Conservation (phyloP, 2,888 invertebrate species). For the Leptinotarsa haldemani region DNA sequence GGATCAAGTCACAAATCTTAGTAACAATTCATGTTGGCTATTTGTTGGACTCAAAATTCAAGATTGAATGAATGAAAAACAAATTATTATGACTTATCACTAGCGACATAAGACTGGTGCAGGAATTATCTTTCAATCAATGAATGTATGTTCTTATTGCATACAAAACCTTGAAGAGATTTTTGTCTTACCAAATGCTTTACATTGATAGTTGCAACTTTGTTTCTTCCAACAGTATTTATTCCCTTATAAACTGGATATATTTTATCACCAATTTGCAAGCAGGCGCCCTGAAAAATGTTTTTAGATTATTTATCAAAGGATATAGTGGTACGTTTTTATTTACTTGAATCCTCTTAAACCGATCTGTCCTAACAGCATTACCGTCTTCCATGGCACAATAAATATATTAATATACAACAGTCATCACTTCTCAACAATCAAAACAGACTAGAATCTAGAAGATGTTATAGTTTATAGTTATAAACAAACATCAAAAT, state of each 20-base stretch:
- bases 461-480: too few relatives aligned
- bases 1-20: too few relatives aligned
- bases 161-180: background rate
- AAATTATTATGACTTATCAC: too few relatives aligned
- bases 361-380: background rate
- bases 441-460: too few relatives aligned
- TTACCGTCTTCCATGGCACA: background rate
- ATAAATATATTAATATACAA: background rate
- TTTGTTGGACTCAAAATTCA: too few relatives aligned
- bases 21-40: too few relatives aligned
- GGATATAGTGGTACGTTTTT: background rate
- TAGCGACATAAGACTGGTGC: too few relatives aligned
- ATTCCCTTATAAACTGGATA: constrained; percentile 54
- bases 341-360: constrained; percentile 3
- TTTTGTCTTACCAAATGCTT: constrained; percentile 55
- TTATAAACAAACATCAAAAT: too few relatives aligned
- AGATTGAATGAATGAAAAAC: too few relatives aligned
- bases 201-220: constrained; percentile 57
- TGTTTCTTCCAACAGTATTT: constrained; percentile 61
- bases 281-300: constrained; percentile 43
- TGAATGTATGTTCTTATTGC: too few relatives aligned
- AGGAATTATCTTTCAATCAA: too few relatives aligned
- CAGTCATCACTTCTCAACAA: too few relatives aligned
- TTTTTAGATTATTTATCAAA: background rate
- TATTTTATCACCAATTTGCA: constrained; percentile 38